Conservation (phyloP, 2,113 vertebrate species). For the Micronisus gabar region DNA sequence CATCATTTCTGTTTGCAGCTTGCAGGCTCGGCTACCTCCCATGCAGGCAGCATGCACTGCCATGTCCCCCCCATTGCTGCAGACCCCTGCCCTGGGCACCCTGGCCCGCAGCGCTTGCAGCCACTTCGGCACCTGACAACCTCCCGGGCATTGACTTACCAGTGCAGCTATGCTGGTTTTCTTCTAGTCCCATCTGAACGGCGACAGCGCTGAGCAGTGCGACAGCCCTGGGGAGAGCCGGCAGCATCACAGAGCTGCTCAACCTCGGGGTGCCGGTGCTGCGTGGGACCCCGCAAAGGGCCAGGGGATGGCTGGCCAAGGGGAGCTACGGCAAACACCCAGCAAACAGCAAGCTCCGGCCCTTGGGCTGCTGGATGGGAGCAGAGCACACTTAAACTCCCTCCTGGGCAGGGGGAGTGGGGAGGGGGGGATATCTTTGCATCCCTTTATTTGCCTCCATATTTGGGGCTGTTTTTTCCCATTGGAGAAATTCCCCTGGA, state of each 20-base stretch:
- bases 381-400: accelerated
- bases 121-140: accelerated
- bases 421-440: too few species aligned
- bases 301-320: neutral
- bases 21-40: accelerated
- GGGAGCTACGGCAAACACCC: neutral
- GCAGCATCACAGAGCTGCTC: neutral
- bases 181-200: neutral
- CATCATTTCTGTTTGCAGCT: neutral
- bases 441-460: neutral
- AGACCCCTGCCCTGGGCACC: neutral
- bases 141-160: neutral
- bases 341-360: accelerated
- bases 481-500: neutral
- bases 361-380: neutral
- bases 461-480: neutral
- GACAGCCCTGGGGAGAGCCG: neutral
- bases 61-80: neutral
- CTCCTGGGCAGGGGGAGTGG: neutral
- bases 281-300: neutral
- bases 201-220: neutral
- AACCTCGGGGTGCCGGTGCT: accelerated
- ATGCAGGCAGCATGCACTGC: neutral
- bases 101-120: accelerated
- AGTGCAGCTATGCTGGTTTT: accelerated